Evolutionary conservation across 2,113 vertebrate genomes (phyloP), one percentile per base, ranked within the genome.

Genomic region (Equus przewalskii): DNA sequence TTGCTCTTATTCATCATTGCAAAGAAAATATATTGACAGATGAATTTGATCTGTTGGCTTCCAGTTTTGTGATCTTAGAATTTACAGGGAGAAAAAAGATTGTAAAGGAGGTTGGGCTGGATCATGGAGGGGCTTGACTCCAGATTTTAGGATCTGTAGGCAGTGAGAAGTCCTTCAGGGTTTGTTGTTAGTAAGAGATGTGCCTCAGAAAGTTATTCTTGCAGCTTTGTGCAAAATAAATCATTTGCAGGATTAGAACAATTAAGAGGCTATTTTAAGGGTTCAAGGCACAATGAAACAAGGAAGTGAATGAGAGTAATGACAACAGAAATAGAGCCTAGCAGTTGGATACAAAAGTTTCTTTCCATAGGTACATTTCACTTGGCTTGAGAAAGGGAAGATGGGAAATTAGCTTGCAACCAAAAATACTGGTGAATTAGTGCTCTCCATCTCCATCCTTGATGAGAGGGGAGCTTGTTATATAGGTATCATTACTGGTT

Each of bases 191-290:
- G 7, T 86, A 60, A 89, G 15, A 89, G 24, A 62, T 64, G 8
- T 49, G n/a, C 5, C 67, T 83, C 69, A 92, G 87, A 69, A 92
- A 90, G 65, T 73, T 67, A 54, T n/a, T 78, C 69, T 67, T 89
- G 49, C 12, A 93, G 5, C n/a, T 90, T 93, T 80, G 8, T 72
- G 60, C 2, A 81, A 58, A 94, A 67, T 44, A 82, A 69, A 56
- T 76, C 8, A 30, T 56, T 65, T 85, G 15, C 14, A 62, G 41
- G 76, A 80, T 94, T 64, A 91, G 67, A 89, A 60, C n/a, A 60
- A 4, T 56, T 79, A 69, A 36, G 41, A 82, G 72, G 6, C 16
- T 24, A 9, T 78, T 78, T 93, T 91, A 78, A 67, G 89, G 36
- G 28, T 88, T 14, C 1, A 81, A n/a, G 70, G 12, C 54, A 80